Evolutionary conservation across 2,113 vertebrate species (phyloP).

Genomic region (Leptodactylus fuscus): DNA sequence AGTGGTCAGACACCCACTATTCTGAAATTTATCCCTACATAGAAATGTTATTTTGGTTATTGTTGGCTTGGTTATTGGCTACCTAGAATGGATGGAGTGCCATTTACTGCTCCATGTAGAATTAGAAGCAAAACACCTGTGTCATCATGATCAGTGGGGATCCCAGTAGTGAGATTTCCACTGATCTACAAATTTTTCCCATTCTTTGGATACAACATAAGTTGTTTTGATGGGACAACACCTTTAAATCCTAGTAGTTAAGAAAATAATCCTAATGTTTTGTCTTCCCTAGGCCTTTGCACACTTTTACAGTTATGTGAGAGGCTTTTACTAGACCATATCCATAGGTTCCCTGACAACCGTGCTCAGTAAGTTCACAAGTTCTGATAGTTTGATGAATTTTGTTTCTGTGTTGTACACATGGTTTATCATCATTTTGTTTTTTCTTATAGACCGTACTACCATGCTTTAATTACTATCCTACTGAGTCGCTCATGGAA

Average conservation of each 20-base stretch:
- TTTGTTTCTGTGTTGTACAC: neutral
- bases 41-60: too few relatives aligned
- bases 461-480: slow-evolving; percentile 79
- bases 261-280: neutral
- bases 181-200: too few relatives aligned
- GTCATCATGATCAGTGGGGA: too few relatives aligned
- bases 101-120: too few relatives aligned
- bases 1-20: too few relatives aligned
- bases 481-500: slow-evolving; percentile 87
- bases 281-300: slow-evolving; percentile 71
- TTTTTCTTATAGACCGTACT: slow-evolving; percentile 84
- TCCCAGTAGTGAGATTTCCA: too few relatives aligned
- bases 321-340: slow-evolving; percentile 89
- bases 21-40: too few relatives aligned
- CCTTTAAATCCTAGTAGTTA: neutral
- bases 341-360: slow-evolving; percentile 81
- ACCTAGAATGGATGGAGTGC: too few relatives aligned
- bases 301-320: slow-evolving; percentile 89
- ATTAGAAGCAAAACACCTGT: too few relatives aligned
- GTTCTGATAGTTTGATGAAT: rapidly evolving
- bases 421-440: neutral
- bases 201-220: too few relatives aligned
- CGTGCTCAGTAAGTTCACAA: slow-evolving; percentile 87
- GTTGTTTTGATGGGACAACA: too few relatives aligned
- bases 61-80: too few relatives aligned